Evolutionary conservation across 2,797 vertebrate genomes (phyloP).

Genomic region (Arvicola amphibius): DNA sequence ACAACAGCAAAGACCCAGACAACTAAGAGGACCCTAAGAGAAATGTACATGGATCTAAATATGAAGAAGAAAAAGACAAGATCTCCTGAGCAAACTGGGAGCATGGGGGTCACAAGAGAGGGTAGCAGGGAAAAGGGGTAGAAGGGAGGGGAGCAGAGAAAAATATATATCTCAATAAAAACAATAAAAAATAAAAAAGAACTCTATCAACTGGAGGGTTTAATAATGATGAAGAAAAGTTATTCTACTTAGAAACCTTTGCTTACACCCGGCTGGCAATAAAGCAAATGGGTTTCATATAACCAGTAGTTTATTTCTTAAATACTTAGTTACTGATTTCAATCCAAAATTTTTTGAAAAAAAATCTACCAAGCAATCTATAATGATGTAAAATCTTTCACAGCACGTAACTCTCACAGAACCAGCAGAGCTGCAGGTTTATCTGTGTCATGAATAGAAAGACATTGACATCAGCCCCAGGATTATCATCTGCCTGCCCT

Average conservation of each 20-base stretch:
- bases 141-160: too few species aligned
- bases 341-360: conserved; percentile 24
- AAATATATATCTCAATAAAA: too few species aligned
- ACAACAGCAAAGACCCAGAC: too few species aligned
- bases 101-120: too few species aligned
- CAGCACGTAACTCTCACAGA: conserved; percentile 55
- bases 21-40: too few species aligned
- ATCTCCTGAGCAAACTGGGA: too few species aligned
- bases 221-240: background rate
- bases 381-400: conserved; percentile 56
- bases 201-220: background rate
- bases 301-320: conserved; percentile 6
- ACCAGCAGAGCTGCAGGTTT: conserved; percentile 72
- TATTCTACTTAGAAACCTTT: background rate
- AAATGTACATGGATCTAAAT: too few species aligned
- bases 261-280: background rate
- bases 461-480: conserved; percentile 77
- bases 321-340: conserved; percentile 55
- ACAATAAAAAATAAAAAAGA: background rate
- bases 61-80: too few species aligned
- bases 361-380: conserved; percentile 13
- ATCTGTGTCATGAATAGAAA: conserved; percentile 82
- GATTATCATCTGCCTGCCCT: conserved; percentile 81
- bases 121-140: too few species aligned
- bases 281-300: background rate